Evolutionary conservation across 2,797 vertebrate genomes (phyloP).

Genomic region (Perodicticus potto): DNA sequence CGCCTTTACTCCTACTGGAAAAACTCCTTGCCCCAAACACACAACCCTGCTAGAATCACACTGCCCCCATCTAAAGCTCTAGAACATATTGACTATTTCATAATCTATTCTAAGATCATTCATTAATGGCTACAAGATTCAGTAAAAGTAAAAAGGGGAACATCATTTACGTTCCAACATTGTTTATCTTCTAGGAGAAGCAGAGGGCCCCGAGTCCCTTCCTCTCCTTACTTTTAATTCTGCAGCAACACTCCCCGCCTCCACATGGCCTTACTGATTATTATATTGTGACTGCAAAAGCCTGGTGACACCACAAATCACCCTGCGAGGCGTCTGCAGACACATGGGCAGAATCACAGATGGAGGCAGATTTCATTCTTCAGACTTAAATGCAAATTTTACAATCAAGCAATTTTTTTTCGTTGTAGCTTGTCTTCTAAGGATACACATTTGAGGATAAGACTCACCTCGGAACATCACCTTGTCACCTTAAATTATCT

Average conservation of each 20-base stretch:
- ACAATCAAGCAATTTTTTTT: neutral
- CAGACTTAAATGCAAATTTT: slow-evolving; percentile 39
- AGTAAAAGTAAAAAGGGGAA: neutral
- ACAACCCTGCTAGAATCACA: neutral
- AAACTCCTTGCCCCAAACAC: slow-evolving; percentile 51
- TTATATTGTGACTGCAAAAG: neutral
- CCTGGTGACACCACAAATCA: slow-evolving; percentile 49
- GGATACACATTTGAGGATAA: neutral
- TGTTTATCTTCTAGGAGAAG: slow-evolving; percentile 34
- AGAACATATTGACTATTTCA: neutral
- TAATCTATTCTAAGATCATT: neutral
- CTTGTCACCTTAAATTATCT: slow-evolving; percentile 38
- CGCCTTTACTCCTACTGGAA: slow-evolving; percentile 54
- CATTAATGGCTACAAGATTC: neutral
- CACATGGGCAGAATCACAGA: neutral
- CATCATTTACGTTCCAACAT: neutral
- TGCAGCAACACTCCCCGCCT: slow-evolving; percentile 60
- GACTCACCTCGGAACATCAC: slow-evolving; percentile 21
- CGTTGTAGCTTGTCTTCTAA: slow-evolving; percentile 13
- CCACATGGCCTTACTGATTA: slow-evolving; percentile 9
- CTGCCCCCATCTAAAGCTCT: neutral
- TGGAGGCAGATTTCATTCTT: neutral
- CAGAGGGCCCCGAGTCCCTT: neutral
- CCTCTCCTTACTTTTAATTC: slow-evolving; percentile 60
- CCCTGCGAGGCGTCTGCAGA: neutral